Base-by-base conservation (phyloP, 2,888 invertebrate species). In the Zhengitettix transpicula region DNA sequence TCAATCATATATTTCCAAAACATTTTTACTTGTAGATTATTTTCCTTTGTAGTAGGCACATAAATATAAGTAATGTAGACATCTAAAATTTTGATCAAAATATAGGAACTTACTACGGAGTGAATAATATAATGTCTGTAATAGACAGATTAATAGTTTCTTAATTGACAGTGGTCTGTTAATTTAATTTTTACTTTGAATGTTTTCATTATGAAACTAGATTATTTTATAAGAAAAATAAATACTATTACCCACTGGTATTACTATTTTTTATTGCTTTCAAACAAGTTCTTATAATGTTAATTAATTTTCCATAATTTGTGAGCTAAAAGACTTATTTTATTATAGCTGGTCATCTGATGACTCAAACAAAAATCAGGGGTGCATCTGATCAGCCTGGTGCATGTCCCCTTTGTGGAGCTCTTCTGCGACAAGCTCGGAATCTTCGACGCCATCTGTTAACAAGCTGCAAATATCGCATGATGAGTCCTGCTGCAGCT, bases 371-470 rank as follows among this genome's bases (percentile, higher is more conserved):
- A 42, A 64, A 62, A 55, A 52, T 77, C 58, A 75, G 79, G 60
- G 79, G 80, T 28, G 80, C 80, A 65, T 81, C 81, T 12, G 81
- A 81, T 68, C 80, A 80, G 70, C 81, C 81, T 44, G 80, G 80
- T 28, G 75, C 77, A 55, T 81, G 81, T 71, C 80, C 80, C 40
- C 73, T 81, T 42, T 81, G 81, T 65, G 79, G 79, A 64, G 78
- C 80, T 57, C 77, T 79, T 56, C 73, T 81, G 44, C 73, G 80
- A 62, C 80, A 81, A 68, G 80, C 81, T 9, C 73, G 81, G 60
- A 81, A 81, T 68, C 69, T 81, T 60, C 73, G 80, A 41, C 75
- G 81, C 64, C 81, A 81, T 67, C 71, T 81, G 60, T 62, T 74
- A 40, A 73, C 73, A 0, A 73, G 74, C 14, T 74, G 74, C 68